Evolutionary conservation across 1,140 invertebrate genomes (phyloP).

Genomic region (Armadillidium nasatum): DNA sequence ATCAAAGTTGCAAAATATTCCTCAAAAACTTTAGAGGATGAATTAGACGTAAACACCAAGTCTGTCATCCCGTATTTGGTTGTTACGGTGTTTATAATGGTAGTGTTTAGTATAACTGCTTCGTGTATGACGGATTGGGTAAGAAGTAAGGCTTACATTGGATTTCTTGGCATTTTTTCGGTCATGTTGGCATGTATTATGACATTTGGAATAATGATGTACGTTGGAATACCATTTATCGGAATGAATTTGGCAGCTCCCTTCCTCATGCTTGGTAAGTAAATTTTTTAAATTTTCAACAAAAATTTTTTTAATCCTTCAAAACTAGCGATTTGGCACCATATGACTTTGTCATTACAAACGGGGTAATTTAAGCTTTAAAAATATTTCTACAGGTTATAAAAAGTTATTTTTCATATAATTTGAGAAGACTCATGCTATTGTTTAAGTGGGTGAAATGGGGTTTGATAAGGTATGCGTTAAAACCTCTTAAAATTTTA

Average conservation of each 20-base stretch:
- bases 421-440: too few species aligned
- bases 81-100: slow-evolving; percentile 80
- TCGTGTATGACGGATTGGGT: slow-evolving; percentile 81
- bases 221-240: slow-evolving; percentile 85
- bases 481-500: too few species aligned
- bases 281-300: too few species aligned
- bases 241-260: slow-evolving; percentile 64
- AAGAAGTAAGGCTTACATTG: slow-evolving; percentile 82
- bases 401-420: too few species aligned
- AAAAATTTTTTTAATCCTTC: too few species aligned
- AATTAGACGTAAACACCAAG: slow-evolving; percentile 81
- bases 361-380: too few species aligned
- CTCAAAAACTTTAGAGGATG: slow-evolving; percentile 78
- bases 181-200: slow-evolving; percentile 81
- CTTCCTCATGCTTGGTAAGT: slow-evolving; percentile 56
- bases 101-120: slow-evolving; percentile 64
- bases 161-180: slow-evolving; percentile 81
- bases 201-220: slow-evolving; percentile 85
- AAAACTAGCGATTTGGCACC: too few species aligned
- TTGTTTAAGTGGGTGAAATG: too few species aligned
- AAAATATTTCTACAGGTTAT: too few species aligned
- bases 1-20: slow-evolving; percentile 77
- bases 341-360: too few species aligned
- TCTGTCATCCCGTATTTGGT: slow-evolving; percentile 83
- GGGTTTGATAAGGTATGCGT: too few species aligned